A percentile compares a stretch with the other conserved stretches of the same genome.
Evolutionary conservation across 2,797 vertebrate species (phyloP).

Genomic region (Pipistrellus nathusii): DNA sequence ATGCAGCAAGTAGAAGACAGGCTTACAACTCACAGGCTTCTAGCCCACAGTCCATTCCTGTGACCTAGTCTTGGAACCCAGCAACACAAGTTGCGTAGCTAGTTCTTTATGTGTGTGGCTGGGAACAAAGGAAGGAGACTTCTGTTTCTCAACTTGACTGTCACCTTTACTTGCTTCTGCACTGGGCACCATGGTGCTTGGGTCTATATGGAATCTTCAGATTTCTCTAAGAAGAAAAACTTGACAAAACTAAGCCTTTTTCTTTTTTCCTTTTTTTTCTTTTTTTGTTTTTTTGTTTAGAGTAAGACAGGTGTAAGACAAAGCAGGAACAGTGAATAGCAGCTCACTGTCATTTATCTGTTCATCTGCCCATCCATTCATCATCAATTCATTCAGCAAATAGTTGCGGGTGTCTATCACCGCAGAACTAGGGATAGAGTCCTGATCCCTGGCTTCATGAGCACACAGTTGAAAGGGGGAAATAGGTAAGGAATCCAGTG

Average conservation of each 20-base stretch:
- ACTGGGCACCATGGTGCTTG: background rate
- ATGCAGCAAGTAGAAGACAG: background rate
- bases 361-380: background rate
- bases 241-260: background rate
- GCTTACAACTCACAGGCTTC: background rate
- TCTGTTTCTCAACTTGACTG: background rate
- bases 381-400: background rate
- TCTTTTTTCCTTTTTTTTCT: background rate
- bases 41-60: background rate
- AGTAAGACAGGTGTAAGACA: background rate
- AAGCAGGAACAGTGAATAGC: background rate
- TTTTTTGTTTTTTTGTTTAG: background rate
- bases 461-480: background rate
- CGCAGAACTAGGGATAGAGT: background rate
- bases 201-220: background rate
- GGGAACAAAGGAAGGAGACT: background rate
- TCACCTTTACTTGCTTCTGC: background rate
- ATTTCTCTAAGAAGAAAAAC: background rate
- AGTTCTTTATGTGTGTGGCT: background rate
- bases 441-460: background rate
- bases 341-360: background rate
- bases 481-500: background rate
- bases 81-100: background rate
- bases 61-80: background rate
- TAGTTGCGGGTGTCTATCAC: background rate